A percentile compares a stretch with the other conserved stretches of the same genome.
phyloP scores from a whole-genome alignment of 1,140 invertebrate genomes.

The Lasioglossum albipes region DNA sequence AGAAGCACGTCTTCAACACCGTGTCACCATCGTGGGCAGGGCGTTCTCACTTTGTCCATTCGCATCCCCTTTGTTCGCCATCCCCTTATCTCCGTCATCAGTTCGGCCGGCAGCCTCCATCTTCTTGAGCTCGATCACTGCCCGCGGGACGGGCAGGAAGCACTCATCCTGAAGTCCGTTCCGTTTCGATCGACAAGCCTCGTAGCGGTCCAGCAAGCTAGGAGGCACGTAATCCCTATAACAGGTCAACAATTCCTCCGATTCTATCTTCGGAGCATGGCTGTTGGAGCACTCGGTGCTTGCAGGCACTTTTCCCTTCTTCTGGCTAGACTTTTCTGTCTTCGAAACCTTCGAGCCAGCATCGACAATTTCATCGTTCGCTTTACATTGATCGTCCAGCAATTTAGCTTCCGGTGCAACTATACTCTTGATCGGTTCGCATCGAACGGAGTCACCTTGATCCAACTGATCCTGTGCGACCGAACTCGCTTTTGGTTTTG shows the following conservation, averaged over 20 bases:
- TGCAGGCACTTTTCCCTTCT: no score
- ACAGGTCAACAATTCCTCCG: slow-evolving; percentile 25
- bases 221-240: slow-evolving; percentile 48
- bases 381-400: neutral
- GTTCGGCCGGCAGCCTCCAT: neutral
- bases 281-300: neutral
- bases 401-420: neutral
- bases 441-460: neutral
- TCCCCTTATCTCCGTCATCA: neutral
- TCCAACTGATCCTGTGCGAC: neutral
- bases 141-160: slow-evolving; percentile 30
- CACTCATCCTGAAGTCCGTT: slow-evolving; percentile 67
- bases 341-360: neutral
- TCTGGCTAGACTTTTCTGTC: neutral
- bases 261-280: neutral
- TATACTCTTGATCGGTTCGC: neutral
- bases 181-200: slow-evolving; percentile 51
- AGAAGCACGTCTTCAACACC: neutral
- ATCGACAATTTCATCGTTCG: neutral
- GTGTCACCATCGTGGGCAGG: neutral
- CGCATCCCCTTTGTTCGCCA: neutral
- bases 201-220: slow-evolving; percentile 48
- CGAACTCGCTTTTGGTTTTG: neutral
- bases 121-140: slow-evolving; percentile 29
- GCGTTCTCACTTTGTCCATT: no score